Evolutionary conservation across 1,140 invertebrate species (phyloP).

Genomic region (Drosophila littoralis): DNA sequence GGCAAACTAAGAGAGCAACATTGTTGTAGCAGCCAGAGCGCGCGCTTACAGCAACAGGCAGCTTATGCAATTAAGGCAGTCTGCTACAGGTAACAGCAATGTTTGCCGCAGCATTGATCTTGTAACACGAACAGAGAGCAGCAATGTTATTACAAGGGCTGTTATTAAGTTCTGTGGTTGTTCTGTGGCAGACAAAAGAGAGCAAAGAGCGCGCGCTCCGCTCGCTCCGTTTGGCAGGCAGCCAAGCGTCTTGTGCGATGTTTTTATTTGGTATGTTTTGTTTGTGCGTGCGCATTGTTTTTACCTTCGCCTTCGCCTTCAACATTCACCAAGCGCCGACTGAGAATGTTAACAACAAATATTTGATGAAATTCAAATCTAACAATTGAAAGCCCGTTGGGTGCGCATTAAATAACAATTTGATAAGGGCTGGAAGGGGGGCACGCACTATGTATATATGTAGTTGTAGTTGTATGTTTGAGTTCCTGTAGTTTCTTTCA

Average conservation of each 20-base stretch:
- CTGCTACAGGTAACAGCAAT: not conserved
- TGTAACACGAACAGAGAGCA: conserved; percentile 9
- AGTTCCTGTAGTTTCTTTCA: conserved; percentile 21
- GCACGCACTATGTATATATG: no score
- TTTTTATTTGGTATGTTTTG: conserved; percentile 10
- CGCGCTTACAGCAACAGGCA: not conserved
- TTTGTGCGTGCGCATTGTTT: conserved; percentile 23
- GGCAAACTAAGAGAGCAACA: conserved; percentile 12
- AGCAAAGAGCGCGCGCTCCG: conserved; percentile 1
- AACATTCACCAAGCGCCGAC: conserved; percentile 42
- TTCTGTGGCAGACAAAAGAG: not conserved
- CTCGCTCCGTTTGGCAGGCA: conserved; percentile 32
- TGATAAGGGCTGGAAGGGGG: conserved; percentile 1
- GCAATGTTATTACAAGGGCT: conserved; percentile 4
- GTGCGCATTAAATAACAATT: conserved; percentile 52
- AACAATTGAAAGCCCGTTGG: conserved; percentile 48
- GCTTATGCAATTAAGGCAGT: conserved; percentile 5
- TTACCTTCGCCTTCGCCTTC: conserved; percentile 50
- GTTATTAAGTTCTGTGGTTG: not conserved
- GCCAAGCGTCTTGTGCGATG: conserved; percentile 45
- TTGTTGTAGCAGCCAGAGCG: not conserved
- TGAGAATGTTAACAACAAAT: conserved; percentile 55
- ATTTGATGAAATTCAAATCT: conserved; percentile 58
- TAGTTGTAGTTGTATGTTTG: conserved; percentile 10
- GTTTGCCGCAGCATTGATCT: conserved; percentile 9